Evolutionary conservation across 2,888 invertebrate species (phyloP).

Genomic region (Neuroscelio doddi): DNA sequence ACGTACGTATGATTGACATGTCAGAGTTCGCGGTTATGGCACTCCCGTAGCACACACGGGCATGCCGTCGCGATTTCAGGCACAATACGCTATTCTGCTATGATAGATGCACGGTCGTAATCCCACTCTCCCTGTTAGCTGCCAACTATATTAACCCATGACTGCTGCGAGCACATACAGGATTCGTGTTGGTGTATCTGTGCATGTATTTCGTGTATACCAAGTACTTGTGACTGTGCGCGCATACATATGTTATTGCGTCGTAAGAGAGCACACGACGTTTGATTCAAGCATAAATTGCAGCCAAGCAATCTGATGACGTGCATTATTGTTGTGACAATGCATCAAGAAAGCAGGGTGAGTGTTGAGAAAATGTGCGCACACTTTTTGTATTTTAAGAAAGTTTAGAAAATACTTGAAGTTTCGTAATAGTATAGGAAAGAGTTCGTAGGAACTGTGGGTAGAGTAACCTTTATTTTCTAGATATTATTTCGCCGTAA

Average conservation of each 20-base stretch:
- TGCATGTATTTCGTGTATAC: background rate
- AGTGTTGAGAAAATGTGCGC: no score
- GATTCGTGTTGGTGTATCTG: background rate
- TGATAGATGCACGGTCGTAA: slow-evolving; percentile 66
- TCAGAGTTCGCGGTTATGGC: slow-evolving; percentile 5
- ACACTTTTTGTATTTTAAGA: no score
- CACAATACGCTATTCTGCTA: slow-evolving; percentile 66
- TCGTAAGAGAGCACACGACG: slow-evolving; percentile 2
- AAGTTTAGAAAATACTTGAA: no score
- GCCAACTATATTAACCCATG: slow-evolving; percentile 58
- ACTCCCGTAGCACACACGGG: slow-evolving; percentile 37
- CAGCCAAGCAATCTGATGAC: slow-evolving; percentile 1
- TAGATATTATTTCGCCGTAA: no score
- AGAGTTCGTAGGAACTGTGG: no score
- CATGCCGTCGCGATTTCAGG: slow-evolving; percentile 64
- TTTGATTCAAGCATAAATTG: slow-evolving; percentile 6
- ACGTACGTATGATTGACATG: slow-evolving; percentile 5
- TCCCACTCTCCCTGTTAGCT: slow-evolving; percentile 49
- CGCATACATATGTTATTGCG: slow-evolving; percentile 46
- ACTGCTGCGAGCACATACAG: slow-evolving; percentile 44
- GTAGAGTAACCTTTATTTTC: no score
- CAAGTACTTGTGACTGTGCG: background rate
- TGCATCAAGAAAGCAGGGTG: no score
- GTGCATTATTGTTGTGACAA: slow-evolving; percentile 9
- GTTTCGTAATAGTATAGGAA: no score